These are phyloP conservation scores for fruit fly (Drosophila melanogaster) DNA, from an alignment of 1,140 invertebrate genomes.

Conservation along the genomic window Release_6_plus_ISO1_MT NT_033779.5:12232001-12232500, in stretches of 20 bases:
- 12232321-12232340: conserved; percentile 46
- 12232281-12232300: conserved; percentile 76
- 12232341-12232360: not conserved
- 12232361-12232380: conserved; percentile 30
- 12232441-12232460: conserved; percentile 48
- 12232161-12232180: conserved; percentile 60
- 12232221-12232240: conserved; percentile 16
- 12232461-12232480: conserved; percentile 29
- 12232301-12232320: conserved; percentile 67
- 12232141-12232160: conserved; percentile 45
- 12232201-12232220: conserved; percentile 18
- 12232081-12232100: conserved; percentile 17
- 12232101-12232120: conserved; percentile 58
- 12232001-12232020: conserved; percentile 32
- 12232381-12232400: conserved; percentile 48
- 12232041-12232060: conserved; percentile 22
- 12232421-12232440: conserved; percentile 63
- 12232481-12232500: conserved; percentile 33
- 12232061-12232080: conserved; percentile 17
- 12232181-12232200: conserved; percentile 7
- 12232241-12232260: conserved; percentile 1
- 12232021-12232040: conserved; percentile 63
- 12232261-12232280: conserved; percentile 41
- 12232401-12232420: conserved; percentile 38
- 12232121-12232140: conserved; percentile 66